Evolutionary conservation across 2,888 invertebrate species (phyloP), one percentile per base, ranked within the genome.

Genomic region (Notocelia uddmanniana): DNA sequence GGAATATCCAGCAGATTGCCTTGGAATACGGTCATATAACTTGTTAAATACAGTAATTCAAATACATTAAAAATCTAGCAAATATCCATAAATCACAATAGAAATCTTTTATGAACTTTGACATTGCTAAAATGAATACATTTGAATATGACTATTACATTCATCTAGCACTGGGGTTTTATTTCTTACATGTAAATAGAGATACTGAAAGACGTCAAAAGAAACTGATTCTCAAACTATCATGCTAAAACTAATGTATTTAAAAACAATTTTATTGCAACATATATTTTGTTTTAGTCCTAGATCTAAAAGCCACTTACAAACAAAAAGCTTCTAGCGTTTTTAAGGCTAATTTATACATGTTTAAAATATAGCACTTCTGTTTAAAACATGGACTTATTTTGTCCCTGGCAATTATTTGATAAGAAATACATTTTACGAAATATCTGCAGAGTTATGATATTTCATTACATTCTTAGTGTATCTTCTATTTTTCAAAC

Each of bases 81-180:
- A 64, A 10, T 11, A 52, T 19, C 13, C n/a, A n/a, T n/a, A n/a
- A n/a, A n/a, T 19, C 8, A 1, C 19, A 26, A 18, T 13, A 13
- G 5, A 50, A 31, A 23, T 34, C 13, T 11, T 37, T 13, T 13
- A 13, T 11, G n/a, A n/a, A 45, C n/a, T n/a, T 45, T 18, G 21
- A 41, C 2, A 37, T 54, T 64, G 52, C 64, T 64, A 64, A 23
- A 64, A 64, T 64, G n/a, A 54, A 37, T 64, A 54, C 21, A 64
- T 34, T 52, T 52, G 9, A n/a, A 37, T 10, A 34, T 13, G 48
- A 19, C 31, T 50, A 52, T 50, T 31, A 63, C 50, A 34, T 48
- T 48, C 26, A 41, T 23, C 59, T 23, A 23, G 21, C 59, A 60
- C 18, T 45, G 60, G 60, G 41, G 5, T 3, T 10, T 15, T n/a